A percentile compares a stretch with the other conserved stretches of the same genome.
Conservation (phyloP, 2,113 vertebrate species). For the Xenopus borealis region DNA sequence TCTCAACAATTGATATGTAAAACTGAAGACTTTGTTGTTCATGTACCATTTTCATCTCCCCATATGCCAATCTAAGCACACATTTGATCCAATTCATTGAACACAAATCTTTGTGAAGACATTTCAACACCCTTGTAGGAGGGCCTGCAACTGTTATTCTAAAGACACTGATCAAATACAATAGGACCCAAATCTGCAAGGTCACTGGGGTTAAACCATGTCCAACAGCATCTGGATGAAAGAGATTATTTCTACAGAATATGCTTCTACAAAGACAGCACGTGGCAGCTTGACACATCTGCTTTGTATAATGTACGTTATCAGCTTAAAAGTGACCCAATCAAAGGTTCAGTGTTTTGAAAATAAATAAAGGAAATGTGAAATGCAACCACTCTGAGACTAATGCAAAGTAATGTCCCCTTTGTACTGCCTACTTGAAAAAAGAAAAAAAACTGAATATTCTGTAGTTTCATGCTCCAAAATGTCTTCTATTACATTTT, state of each 20-base stretch:
- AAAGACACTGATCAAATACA: slow-evolving; percentile 44
- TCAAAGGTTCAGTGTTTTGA: too few species aligned
- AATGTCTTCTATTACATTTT: too few species aligned
- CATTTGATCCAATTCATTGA: slow-evolving; percentile 49
- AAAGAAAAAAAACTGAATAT: too few species aligned
- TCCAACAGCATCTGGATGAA: neutral
- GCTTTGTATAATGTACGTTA: too few species aligned
- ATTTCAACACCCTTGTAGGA: slow-evolving; percentile 35
- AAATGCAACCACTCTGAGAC: too few species aligned
- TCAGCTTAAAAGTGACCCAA: too few species aligned
- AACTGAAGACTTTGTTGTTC: slow-evolving; percentile 49
- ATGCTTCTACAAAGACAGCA: neutral
- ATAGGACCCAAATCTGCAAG: slow-evolving; percentile 7
- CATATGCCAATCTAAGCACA: slow-evolving; percentile 36
- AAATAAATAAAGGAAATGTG: too few species aligned
- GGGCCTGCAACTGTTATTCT: slow-evolving; percentile 18
- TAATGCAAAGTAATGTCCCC: too few species aligned
- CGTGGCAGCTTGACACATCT: neutral
- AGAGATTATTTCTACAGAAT: neutral
- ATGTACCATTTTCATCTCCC: slow-evolving; percentile 48
- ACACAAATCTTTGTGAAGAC: slow-evolving; percentile 43
- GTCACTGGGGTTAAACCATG: neutral
- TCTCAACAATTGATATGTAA: slow-evolving; percentile 48
- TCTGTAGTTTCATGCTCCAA: too few species aligned
- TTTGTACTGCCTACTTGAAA: too few species aligned